Evolutionary conservation across 2,888 invertebrate species (phyloP), one percentile per base, ranked within the genome.

Genomic region (Drosophila meridionalis): DNA sequence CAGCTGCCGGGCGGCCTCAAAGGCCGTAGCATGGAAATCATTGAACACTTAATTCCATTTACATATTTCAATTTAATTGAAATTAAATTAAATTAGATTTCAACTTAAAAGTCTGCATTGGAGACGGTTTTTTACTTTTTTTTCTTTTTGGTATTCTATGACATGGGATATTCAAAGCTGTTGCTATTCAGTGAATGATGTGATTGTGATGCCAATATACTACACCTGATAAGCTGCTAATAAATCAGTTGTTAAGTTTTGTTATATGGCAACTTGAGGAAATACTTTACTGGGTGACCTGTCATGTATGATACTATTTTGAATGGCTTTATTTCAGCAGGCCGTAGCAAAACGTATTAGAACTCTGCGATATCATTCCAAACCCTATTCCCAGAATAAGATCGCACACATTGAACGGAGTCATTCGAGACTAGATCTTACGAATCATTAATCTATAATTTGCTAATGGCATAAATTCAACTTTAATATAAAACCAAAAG

Each of bases 61-160:
- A 70, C 78, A 78, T 78, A 78, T 78, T 75, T 78, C 60, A 66
- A 78, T 78, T 64, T 58, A 57, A 78, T 75, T 73, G 55, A 53
- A 77, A 73, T 73, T 52, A 28, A 47, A 69, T 73, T 52, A 26
- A 47, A 73, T 77, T 68, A 28, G 38, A 64, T 69, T 69, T 69
- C 7, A 69, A 26, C 57, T 48, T 34, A 57, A 20, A 20, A 50
- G 50, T 66, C 28, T 34, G 5, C 42, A 42, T 30, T 56, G 5
- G 30, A 38, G 5, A 34, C n/a, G 14, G n/a, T 28, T 36, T 53
- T n/a, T 12, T 36, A 9, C 3, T 12, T 47, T 2, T 4, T 20
- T 45, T 9, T 9, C 1, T 4, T 9, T 26, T 12, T 26, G 45
- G 26, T 45, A 8, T 45, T 26, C 11, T 11, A 34, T 20, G 20